Conservation (phyloP, 2,797 vertebrate species). For the Sebastes cheni region DNA sequence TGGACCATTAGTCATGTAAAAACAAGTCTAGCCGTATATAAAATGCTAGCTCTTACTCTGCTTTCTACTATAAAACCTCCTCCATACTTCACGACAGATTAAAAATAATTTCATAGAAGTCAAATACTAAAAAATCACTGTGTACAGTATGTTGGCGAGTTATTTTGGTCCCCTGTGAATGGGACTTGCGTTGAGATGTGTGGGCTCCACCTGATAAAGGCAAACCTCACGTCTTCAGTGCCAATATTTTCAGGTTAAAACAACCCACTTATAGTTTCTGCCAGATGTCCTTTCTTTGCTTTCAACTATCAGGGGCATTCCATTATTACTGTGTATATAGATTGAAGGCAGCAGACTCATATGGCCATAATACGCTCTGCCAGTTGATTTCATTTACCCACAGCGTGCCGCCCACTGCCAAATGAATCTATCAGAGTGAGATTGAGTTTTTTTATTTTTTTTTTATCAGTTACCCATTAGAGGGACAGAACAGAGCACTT, state of each 20-base stretch:
- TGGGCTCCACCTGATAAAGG: slow-evolving; percentile 52
- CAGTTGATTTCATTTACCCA: slow-evolving; percentile 79
- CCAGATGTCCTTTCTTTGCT: slow-evolving; percentile 62
- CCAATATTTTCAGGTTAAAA: slow-evolving; percentile 55
- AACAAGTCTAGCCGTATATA: neutral
- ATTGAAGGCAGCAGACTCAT: slow-evolving; percentile 68
- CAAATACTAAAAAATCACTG: neutral
- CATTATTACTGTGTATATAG: slow-evolving; percentile 72
- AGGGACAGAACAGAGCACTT: slow-evolving; percentile 72
- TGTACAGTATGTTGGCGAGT: neutral
- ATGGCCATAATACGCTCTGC: slow-evolving; percentile 60
- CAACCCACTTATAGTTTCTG: slow-evolving; percentile 59
- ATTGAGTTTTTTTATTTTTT: slow-evolving; percentile 36
- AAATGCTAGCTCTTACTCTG: neutral
- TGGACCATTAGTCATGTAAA: neutral
- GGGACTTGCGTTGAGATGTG: slow-evolving; percentile 13
- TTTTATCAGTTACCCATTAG: slow-evolving; percentile 79
- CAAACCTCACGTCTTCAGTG: slow-evolving; percentile 40
- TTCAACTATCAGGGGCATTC: slow-evolving; percentile 63
- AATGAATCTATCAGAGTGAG: slow-evolving; percentile 77
- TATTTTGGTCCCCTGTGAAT: slow-evolving; percentile 15
- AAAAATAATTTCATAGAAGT: neutral
- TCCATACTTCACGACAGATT: neutral
- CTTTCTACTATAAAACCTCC: neutral
- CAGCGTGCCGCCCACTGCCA: slow-evolving; percentile 60